Evolutionary conservation across 2,797 vertebrate genomes (phyloP).

Genomic region (Orientallactaga sibirica): DNA sequence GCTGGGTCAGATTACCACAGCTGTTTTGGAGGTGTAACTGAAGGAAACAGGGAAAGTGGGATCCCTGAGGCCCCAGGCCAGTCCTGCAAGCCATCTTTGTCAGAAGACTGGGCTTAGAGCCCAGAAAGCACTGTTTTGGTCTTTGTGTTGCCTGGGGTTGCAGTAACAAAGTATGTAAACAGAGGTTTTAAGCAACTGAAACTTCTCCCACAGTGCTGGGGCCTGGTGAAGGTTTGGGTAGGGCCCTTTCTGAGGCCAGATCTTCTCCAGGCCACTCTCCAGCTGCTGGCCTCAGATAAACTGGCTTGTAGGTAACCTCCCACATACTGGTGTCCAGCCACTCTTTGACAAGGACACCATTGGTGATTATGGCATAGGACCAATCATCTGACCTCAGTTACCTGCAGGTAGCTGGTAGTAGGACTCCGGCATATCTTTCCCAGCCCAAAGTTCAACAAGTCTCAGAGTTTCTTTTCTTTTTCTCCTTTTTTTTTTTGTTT

Average conservation of each 20-base stretch:
- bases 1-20: background rate
- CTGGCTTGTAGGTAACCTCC: too few relatives aligned
- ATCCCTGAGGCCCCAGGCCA: background rate
- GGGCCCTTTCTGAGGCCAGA: background rate
- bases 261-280: too few relatives aligned
- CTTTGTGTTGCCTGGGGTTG: background rate
- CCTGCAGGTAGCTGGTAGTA: too few relatives aligned
- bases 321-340: too few relatives aligned
- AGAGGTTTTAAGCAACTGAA: background rate
- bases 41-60: background rate
- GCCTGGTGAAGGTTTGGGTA: background rate
- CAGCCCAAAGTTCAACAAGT: too few relatives aligned
- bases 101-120: background rate
- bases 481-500: too few relatives aligned
- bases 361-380: too few relatives aligned
- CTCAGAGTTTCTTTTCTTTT: too few relatives aligned
- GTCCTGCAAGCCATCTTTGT: background rate
- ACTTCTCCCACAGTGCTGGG: background rate
- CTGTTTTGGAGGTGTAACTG: background rate
- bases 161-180: background rate
- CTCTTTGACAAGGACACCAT: too few relatives aligned
- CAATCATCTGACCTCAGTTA: too few relatives aligned
- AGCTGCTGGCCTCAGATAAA: accelerated
- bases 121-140: background rate
- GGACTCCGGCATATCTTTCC: too few relatives aligned